Evolutionary conservation across 1,140 invertebrate genomes (phyloP), one percentile per base, ranked within the genome.

Genomic region (Littorina saxatilis): DNA sequence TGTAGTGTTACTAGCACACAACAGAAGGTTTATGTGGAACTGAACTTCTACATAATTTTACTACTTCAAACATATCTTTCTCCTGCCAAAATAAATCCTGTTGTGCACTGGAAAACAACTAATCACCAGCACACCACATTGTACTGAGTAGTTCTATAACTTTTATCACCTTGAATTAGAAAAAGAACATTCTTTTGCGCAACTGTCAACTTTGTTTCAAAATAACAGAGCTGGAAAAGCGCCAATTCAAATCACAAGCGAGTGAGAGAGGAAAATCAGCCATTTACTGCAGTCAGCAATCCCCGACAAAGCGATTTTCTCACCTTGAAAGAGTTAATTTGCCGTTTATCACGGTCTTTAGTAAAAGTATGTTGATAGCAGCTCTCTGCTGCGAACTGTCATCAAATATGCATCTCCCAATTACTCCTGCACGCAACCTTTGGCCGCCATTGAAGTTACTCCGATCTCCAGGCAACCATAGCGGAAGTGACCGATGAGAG

Each of bases 361-460:
- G 35, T 27, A 68, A 11, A 32, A 39, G 35, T 39, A 15, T 39
- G 23, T 5, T 23, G 70, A 4, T 11, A 4, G 40, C 5, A n/a
- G 40, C n/a, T 29, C 23, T 73, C 70, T 73, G 70, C 70, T 73
- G 32, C 3, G 52, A 78, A 32, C 52, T 32, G 15, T 80, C 47
- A 80, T 80, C 27, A 80, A 80, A 80, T 72, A 80, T 80, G 47
- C 68, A 80, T 80, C 55, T 37, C 35, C 4, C 29, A 13, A 3
- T 78, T 78, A 78, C 37, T 9, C 47, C 52, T 73, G 68, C 79
- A 72, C 79, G 68, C 47, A 80, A 73, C 40, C 68, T 52, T 72
- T 23, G 66, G 39, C 79, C 79, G 79, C 79, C 79, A 80, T 80
- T 55, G 32, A 73, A 58, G 79, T 80, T 72, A 47, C 47, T 55